These are phyloP conservation scores for Cassiopea xamachana DNA, from an alignment of 30 jellyfish, hydroid and myxozoan genomes.

Conservation along the genomic window DNA sequence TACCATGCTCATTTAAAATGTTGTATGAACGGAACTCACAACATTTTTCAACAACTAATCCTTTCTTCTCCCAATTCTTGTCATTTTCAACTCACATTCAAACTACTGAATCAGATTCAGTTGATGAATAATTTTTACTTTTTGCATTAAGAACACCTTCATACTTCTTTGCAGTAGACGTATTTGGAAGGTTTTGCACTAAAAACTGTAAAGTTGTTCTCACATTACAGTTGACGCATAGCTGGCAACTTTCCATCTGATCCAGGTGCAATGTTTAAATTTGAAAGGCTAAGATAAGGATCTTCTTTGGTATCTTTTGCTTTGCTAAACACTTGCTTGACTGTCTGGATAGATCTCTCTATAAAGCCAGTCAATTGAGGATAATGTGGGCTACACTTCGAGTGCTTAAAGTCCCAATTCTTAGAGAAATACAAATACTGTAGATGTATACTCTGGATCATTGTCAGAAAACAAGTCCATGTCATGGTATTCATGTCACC, in stretches of 20 bases:
- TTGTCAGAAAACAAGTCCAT: background rate
- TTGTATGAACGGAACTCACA: background rate
- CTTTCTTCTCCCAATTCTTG: background rate
- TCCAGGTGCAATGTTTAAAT: conserved; percentile 42
- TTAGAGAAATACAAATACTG: too few relatives aligned
- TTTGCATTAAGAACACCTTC: background rate
- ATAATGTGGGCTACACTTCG: too few relatives aligned
- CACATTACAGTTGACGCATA: conserved; percentile 29
- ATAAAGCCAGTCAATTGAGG: too few relatives aligned
- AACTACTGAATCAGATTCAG: background rate
- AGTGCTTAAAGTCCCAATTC: too few relatives aligned
- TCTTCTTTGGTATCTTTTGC: too few relatives aligned
- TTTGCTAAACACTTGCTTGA: too few relatives aligned
- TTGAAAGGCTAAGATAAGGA: background rate
- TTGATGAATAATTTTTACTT: background rate
- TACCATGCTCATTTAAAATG: background rate
- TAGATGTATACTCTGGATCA: too few relatives aligned
- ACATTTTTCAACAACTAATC: background rate
- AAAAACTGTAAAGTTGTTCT: background rate
- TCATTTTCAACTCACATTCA: background rate
- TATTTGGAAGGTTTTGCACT: conserved; percentile 21
- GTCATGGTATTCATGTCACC: too few relatives aligned
- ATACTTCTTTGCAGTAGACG: conserved; percentile 23
- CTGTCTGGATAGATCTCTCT: background rate
- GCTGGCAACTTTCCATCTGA: background rate